phyloP scores from a whole-genome alignment of 1,140 invertebrate genomes.

The Drosophila kurseongensis region DNA sequence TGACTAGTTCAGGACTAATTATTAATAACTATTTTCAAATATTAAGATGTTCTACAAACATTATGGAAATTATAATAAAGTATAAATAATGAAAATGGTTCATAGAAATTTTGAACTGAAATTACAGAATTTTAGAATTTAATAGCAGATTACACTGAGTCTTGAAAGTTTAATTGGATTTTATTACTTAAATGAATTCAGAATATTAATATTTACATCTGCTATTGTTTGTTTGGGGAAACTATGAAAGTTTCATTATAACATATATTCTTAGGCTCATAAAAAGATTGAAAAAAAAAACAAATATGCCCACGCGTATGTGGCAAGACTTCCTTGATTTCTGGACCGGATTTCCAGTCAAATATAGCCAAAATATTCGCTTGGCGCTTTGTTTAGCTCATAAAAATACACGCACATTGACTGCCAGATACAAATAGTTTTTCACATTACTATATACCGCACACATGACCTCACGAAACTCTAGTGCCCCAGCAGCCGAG shows the following conservation, averaged over 20 bases:
- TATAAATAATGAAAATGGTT: no score
- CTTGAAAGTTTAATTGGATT: no score
- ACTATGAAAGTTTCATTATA: not conserved
- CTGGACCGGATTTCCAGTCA: slow-evolving; percentile 37
- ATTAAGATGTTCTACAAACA: no score
- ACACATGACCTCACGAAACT: slow-evolving; percentile 32
- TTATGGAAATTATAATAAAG: no score
- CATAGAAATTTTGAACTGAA: no score
- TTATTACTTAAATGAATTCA: no score
- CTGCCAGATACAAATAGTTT: slow-evolving; percentile 55
- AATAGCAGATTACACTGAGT: no score
- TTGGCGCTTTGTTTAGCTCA: slow-evolving; percentile 46
- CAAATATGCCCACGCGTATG: no score
- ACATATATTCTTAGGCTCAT: not conserved
- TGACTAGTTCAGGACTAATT: no score
- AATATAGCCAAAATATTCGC: slow-evolving; percentile 22
- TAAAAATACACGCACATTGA: slow-evolving; percentile 52
- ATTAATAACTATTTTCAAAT: no score
- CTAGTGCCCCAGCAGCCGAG: not conserved
- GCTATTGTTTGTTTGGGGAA: not conserved
- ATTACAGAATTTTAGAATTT: no score
- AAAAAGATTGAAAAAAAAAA: not conserved
- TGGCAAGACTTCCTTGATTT: slow-evolving; percentile 24
- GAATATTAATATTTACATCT: not conserved
- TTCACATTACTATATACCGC: slow-evolving; percentile 18